Percentiles rank a stretch among this genome's conserved stretches.
These are phyloP conservation scores for Orchesella flavescens DNA, from an alignment of 2,888 invertebrate genomes.

Conservation along the genomic window DNA sequence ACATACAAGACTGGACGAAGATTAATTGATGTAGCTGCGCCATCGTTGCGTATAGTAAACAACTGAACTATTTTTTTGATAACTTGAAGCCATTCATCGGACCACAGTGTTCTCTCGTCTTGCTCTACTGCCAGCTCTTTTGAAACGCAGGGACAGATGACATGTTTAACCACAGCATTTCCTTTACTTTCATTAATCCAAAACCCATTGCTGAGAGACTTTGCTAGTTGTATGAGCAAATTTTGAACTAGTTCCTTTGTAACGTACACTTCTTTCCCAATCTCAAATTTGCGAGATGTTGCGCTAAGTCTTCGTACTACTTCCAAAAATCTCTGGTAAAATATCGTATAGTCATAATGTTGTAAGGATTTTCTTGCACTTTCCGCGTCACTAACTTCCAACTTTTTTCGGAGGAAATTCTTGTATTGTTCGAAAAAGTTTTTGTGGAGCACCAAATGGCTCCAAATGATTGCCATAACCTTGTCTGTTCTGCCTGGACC, in stretches of 20 bases:
- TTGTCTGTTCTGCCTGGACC: slow-evolving; percentile 9
- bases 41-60: background rate
- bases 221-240: slow-evolving; percentile 27
- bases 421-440: slow-evolving; percentile 63
- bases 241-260: background rate
- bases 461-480: slow-evolving; percentile 49
- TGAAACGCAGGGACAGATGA: slow-evolving; percentile 23
- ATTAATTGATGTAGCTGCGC: background rate
- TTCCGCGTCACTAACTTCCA: slow-evolving; percentile 24
- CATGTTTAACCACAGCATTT: slow-evolving; percentile 3
- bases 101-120: slow-evolving; percentile 25
- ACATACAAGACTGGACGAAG: slow-evolving; percentile 36
- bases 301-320: background rate
- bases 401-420: slow-evolving; percentile 44
- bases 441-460: slow-evolving; percentile 45
- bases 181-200: background rate
- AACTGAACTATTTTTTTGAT: background rate
- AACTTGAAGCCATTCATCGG: slow-evolving; percentile 32
- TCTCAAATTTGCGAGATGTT: background rate
- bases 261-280: background rate
- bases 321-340: slow-evolving; percentile 44
- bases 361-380: slow-evolving; percentile 26
- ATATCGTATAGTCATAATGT: slow-evolving; percentile 38
- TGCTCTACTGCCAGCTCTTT: background rate
- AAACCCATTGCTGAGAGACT: slow-evolving; percentile 11